Percentiles rank a stretch among this genome's conserved stretches.
Conservation (phyloP, 2,888 invertebrate genomes). For the Beris morrisii region DNA sequence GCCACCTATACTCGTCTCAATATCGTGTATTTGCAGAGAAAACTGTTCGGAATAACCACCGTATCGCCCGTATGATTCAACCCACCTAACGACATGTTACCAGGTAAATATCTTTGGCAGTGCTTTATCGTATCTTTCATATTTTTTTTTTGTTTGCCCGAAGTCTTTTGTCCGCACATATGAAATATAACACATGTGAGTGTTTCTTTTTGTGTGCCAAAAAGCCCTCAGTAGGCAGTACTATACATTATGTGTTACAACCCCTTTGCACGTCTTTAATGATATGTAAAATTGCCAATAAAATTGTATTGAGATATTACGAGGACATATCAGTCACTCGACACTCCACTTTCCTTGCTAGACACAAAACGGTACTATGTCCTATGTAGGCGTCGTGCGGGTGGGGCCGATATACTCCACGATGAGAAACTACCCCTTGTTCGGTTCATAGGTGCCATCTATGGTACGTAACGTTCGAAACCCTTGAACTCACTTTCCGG, state of each 20-base stretch:
- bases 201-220: background rate
- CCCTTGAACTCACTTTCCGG: slow-evolving; percentile 33
- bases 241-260: background rate
- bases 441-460: slow-evolving; percentile 6
- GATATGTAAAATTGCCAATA: slow-evolving; percentile 39
- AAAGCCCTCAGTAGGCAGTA: background rate
- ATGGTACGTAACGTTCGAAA: slow-evolving; percentile 27
- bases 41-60: too few relatives aligned
- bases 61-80: background rate
- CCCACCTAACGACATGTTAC: slow-evolving; percentile 1
- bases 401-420: too few relatives aligned
- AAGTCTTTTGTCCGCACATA: slow-evolving; percentile 11
- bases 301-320: slow-evolving; percentile 31
- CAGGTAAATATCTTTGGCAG: slow-evolving; percentile 20
- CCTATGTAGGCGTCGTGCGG: too few relatives aligned
- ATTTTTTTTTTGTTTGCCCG: slow-evolving; percentile 7
- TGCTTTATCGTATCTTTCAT: background rate
- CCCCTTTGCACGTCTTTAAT: slow-evolving; percentile 8
- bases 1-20: background rate
- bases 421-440: background rate
- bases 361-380: background rate
- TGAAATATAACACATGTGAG: slow-evolving; percentile 3
- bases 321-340: slow-evolving; percentile 28
- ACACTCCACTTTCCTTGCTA: slow-evolving; percentile 12
- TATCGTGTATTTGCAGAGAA: too few relatives aligned